A percentile compares a stretch with the other conserved stretches of the same genome.
Evolutionary conservation across 2,797 vertebrate species (phyloP).

Genomic region (Petrocephalus schoutedeni): DNA sequence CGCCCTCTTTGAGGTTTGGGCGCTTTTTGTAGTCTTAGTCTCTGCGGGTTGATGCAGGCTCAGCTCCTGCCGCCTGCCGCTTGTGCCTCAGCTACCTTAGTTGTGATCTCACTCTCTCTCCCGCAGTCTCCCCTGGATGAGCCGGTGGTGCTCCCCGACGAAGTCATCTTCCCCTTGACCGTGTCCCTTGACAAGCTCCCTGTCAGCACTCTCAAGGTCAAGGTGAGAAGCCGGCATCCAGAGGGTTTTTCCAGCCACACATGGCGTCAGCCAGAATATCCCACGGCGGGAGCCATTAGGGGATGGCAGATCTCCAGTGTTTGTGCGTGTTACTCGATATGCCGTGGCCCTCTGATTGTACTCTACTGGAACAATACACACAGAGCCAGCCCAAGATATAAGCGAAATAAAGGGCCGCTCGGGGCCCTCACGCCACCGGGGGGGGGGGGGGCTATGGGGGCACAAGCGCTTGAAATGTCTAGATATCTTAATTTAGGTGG

Average conservation of each 20-base stretch:
- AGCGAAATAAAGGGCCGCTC: no score
- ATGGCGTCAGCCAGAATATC: neutral
- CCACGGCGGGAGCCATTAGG: neutral
- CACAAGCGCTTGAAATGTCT: no score
- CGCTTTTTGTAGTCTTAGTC: neutral
- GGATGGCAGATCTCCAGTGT: neutral
- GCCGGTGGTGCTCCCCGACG: constrained; percentile 79
- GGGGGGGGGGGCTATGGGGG: no score
- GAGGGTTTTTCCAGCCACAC: neutral
- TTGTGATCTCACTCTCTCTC: neutral
- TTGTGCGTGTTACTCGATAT: neutral
- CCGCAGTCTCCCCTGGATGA: constrained; percentile 77
- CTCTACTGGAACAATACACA: neutral
- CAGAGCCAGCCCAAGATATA: no score
- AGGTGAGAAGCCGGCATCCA: constrained; percentile 60
- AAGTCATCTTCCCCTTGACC: constrained; percentile 88
- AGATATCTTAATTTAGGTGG: no score
- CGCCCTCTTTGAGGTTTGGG: neutral
- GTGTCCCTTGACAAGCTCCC: constrained; percentile 83
- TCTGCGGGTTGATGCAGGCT: neutral
- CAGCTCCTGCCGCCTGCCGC: neutral
- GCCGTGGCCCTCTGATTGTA: neutral
- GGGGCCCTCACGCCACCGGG: no score
- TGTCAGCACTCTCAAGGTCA: constrained; percentile 82
- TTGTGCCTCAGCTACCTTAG: neutral